Evolutionary conservation across 2,797 vertebrate genomes (phyloP).

Genomic region (Spheniscus humboldti): DNA sequence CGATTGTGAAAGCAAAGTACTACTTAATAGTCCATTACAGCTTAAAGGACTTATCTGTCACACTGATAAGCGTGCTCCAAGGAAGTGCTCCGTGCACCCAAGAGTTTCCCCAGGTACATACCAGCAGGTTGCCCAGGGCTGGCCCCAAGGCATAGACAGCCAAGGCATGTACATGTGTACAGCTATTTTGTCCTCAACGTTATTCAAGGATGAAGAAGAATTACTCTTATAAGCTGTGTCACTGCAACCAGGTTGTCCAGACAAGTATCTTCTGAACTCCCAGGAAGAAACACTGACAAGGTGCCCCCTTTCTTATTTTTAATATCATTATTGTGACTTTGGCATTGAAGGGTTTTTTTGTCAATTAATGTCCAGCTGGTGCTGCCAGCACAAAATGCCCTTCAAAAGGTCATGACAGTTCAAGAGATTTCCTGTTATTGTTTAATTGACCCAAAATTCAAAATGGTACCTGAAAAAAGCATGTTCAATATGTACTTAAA

Average conservation of each 20-base stretch:
- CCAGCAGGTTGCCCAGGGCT: background rate
- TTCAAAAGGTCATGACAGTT: conserved; percentile 1
- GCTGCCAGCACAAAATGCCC: background rate
- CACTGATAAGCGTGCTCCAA: background rate
- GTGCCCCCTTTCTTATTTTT: background rate
- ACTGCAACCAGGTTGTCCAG: background rate
- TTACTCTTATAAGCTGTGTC: background rate
- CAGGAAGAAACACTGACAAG: background rate
- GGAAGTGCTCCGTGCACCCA: background rate
- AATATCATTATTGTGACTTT: background rate
- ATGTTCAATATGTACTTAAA: background rate
- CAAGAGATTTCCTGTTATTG: background rate
- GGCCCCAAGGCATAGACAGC: background rate
- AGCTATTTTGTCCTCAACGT: background rate
- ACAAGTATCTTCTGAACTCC: background rate
- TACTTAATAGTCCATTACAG: background rate
- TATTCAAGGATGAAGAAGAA: background rate
- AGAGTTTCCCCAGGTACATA: background rate
- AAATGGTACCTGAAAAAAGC: background rate
- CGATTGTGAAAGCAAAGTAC: background rate
- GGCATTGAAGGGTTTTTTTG: background rate
- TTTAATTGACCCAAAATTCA: background rate
- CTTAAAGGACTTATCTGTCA: background rate
- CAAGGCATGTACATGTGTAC: background rate
- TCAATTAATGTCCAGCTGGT: background rate